Base-by-base conservation (phyloP, 2,797 vertebrate species). In the Hafferia zeledoni region DNA sequence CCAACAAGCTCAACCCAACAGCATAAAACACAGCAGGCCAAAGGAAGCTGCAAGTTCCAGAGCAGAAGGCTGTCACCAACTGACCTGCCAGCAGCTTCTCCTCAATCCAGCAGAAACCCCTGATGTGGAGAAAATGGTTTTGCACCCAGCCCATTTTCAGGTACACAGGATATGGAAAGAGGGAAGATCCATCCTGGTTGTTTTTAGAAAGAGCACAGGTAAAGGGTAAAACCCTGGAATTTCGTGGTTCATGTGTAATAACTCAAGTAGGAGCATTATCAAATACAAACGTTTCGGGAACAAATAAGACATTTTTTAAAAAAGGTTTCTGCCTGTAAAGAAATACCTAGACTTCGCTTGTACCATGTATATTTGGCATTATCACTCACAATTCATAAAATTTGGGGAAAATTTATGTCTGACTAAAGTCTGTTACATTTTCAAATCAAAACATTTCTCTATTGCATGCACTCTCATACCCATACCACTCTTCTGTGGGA, bases 231-330 rank as follows among this genome's bases (percentile, higher is more conserved):
- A 71, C 24, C 19, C 41, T 50, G 10, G 27, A 78, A 63, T 10
- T 18, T 2, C 0, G 24, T 11, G 52, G 17, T 19, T 77, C 12
- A 65, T 1, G 7, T 8, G 24, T 0, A 41, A 2, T n/a, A 84
- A 68, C 27, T 67, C 39, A 37, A 33, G 10, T 10, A 14, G 24
- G 11, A 84, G 16, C 9, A 10, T 15, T 65, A 47, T 16, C 11
- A 79, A 52, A 17, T 44, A 75, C 10, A 30, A 80, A 37, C 7
- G 8, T 17, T 81, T 43, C 16, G 9, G 23, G 31, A 92, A 68
- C 11, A 75, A 77, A 16, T 18, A 35, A 33, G 11, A 33, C 18
- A 19, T 20, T 6, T 16, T 17, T 2, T 12, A 49, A 61, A 52
- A 39, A 41, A 37, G 0, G 87, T 30, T 57, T 7, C 37, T 70